Percentiles rank a stretch among this genome's conserved stretches.
phyloP scores from a whole-genome alignment of 1,140 invertebrate species.

The Cydia amplana region DNA sequence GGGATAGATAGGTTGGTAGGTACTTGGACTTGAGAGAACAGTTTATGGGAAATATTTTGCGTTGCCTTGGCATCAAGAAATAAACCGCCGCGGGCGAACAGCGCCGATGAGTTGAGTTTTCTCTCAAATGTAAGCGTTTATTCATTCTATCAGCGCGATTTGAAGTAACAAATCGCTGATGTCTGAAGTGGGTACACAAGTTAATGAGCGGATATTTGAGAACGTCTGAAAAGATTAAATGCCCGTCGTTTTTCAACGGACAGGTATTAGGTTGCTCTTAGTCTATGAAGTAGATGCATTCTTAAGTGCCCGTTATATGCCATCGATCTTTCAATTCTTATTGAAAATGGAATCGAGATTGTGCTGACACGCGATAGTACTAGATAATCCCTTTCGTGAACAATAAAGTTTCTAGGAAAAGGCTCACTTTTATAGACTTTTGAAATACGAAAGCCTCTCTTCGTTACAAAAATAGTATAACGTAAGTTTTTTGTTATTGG shows the following conservation, averaged over 20 bases:
- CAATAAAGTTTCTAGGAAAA: constrained; percentile 8
- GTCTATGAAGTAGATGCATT: constrained; percentile 48
- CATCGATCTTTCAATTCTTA: constrained; percentile 7
- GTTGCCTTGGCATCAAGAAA: constrained; percentile 40
- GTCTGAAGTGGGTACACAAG: constrained; percentile 74
- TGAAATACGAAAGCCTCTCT: constrained; percentile 26
- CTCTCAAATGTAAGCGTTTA: constrained; percentile 54
- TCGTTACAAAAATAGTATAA: not conserved
- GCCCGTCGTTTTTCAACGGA: constrained; percentile 62
- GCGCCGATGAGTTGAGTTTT: constrained; percentile 52
- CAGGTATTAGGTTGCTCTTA: constrained; percentile 41
- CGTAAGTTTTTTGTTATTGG: not conserved
- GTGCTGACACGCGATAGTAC: constrained; percentile 24
- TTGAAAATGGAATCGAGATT: constrained; percentile 32
- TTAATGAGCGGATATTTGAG: constrained; percentile 75
- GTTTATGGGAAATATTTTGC: constrained; percentile 54
- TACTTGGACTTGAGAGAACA: constrained; percentile 53
- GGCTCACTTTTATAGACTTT: constrained; percentile 13
- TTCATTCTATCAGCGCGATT: constrained; percentile 71
- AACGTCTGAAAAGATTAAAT: constrained; percentile 73
- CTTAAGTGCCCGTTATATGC: constrained; percentile 29
- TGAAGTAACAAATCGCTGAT: constrained; percentile 73
- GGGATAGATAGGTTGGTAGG: constrained; percentile 14
- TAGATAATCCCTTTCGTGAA: constrained; percentile 18
- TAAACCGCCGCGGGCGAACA: constrained; percentile 47